phyloP scores from a whole-genome alignment of 2,113 vertebrate genomes.

The Vidua chalybeata region DNA sequence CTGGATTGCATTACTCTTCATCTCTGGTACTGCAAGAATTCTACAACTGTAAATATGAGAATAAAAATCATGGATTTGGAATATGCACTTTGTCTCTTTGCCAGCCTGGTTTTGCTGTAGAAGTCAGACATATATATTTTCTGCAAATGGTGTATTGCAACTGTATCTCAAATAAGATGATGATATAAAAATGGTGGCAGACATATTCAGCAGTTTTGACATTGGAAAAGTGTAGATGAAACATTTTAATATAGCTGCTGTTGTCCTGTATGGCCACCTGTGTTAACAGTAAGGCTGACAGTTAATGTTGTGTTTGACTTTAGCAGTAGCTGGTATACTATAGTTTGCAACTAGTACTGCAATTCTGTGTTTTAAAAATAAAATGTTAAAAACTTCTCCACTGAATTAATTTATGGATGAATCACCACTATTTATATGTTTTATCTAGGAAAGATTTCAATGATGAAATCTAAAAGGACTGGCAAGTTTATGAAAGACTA shows the following conservation, averaged over 20 bases:
- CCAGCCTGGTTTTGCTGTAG: background rate
- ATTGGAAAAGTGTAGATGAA: background rate
- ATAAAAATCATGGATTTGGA: slow-evolving; percentile 15
- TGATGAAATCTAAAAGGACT: background rate
- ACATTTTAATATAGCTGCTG: background rate
- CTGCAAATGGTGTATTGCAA: background rate
- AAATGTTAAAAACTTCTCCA: background rate
- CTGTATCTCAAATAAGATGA: background rate
- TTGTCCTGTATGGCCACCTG: background rate
- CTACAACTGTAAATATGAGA: slow-evolving; percentile 34
- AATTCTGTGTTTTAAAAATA: background rate
- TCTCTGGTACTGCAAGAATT: slow-evolving; percentile 14
- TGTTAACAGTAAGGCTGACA: background rate
- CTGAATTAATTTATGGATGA: background rate
- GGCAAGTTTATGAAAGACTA: background rate
- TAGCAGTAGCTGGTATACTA: background rate
- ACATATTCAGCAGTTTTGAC: background rate
- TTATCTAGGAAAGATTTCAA: background rate
- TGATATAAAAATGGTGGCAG: background rate
- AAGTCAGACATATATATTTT: background rate
- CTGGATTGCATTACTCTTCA: slow-evolving; percentile 11
- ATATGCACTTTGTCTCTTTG: background rate
- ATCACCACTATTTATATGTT: background rate
- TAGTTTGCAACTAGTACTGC: background rate
- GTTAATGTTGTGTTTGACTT: background rate